Evolutionary conservation across 2,113 vertebrate genomes (phyloP).

Genomic region (Apodemus sylvaticus): DNA sequence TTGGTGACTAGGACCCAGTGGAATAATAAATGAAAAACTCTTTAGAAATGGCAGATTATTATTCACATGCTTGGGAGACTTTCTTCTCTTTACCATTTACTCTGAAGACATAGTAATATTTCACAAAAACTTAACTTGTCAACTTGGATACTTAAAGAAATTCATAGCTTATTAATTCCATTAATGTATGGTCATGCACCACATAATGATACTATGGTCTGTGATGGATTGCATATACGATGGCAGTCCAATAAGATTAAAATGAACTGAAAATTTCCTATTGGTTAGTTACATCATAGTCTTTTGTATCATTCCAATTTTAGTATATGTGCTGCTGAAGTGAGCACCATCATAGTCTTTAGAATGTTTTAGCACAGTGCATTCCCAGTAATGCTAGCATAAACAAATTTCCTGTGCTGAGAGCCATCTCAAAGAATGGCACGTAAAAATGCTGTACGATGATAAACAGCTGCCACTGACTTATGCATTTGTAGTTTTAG

Average conservation of each 20-base stretch:
- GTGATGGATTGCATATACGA: not conserved
- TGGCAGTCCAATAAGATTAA: not conserved
- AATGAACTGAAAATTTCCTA: not conserved
- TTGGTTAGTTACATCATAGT: not conserved
- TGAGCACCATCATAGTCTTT: no score
- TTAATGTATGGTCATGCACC: not conserved
- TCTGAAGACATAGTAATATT: conserved; percentile 20
- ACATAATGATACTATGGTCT: not conserved
- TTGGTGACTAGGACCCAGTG: not conserved
- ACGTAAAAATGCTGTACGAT: not conserved
- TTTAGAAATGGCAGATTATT: conserved; percentile 23
- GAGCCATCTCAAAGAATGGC: not conserved
- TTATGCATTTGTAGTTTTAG: not conserved
- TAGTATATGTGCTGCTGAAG: no score
- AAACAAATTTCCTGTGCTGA: not conserved
- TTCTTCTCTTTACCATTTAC: conserved; percentile 6
- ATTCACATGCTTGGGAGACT: conserved; percentile 13
- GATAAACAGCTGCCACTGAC: no score
- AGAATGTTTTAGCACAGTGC: no score
- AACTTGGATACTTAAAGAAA: not conserved
- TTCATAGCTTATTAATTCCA: conserved; percentile 43
- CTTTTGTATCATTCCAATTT: not conserved
- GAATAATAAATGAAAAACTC: conserved; percentile 11
- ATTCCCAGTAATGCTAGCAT: not conserved
- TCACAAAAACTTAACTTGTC: conserved; percentile 36